Evolutionary conservation across 2,797 vertebrate species (phyloP), one percentile per base, ranked within the genome.

Genomic region (Tadarida brasiliensis): DNA sequence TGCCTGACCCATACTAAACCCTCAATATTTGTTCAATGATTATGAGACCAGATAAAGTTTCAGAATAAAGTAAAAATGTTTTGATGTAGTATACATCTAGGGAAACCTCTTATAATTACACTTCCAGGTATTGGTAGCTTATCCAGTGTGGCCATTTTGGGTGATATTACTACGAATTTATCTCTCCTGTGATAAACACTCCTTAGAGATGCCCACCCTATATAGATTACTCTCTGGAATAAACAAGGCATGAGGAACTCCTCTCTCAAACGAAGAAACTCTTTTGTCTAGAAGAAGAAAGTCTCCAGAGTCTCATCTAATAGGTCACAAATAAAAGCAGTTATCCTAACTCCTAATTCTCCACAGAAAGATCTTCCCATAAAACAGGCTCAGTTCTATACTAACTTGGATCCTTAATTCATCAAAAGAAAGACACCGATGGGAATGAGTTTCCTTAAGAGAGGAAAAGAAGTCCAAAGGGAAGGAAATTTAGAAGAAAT

Each of bases 351-450:
- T 88, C 59, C 63, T 59, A 81, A 59, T 4, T 95, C 77, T 65
- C 63, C 30, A 93, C 4, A 92, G 68, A 96, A 92, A 93, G 78
- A 87, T 33, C 78, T 92, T 49, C 80, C 71, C 20, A 47, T 28
- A 96, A 76, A 87, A 76, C 67, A 90, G 57, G 39, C 76, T 96
- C 84, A 71, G 47, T 89, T 80, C 73, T 74, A 83, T 7, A 91
- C 63, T 26, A 90, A 61, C 54, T 24, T 87, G 74, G 91, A 35
- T 84, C 59, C 30, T 93, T 49, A 71, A 71, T 44, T 93, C 49
- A 95, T 28, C 84, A 90, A 90, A 85, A 94, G 47, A 22, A 17
- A 91, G 56, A 91, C 49, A 86, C 15, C 39, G 47, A 63, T 44
- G 61, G 39, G 84, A 93, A 61, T 61, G 35, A 82, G 49, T 87